Evolutionary conservation across 2,888 invertebrate species (phyloP).

Genomic region (Endotricha flammealis): DNA sequence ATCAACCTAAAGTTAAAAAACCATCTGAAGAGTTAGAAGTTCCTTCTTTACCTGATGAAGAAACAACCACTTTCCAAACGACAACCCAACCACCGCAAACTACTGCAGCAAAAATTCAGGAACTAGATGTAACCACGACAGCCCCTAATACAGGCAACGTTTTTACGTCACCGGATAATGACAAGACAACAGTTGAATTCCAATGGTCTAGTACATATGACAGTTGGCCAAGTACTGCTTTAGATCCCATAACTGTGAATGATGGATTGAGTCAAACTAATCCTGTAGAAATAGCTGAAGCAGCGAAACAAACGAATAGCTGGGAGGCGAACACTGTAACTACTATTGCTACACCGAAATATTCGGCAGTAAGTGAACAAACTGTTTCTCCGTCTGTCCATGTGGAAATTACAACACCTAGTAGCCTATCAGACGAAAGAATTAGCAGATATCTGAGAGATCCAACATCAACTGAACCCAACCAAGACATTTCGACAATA

Average conservation of each 20-base stretch:
- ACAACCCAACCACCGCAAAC: conserved; percentile 37
- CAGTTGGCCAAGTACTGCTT: conserved; percentile 83
- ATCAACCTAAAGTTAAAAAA: conserved; percentile 36
- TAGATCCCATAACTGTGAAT: conserved; percentile 86
- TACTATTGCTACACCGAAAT: conserved; percentile 45
- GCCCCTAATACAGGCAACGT: conserved; percentile 42
- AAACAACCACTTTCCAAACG: conserved; percentile 45
- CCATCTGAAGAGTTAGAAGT: conserved; percentile 67
- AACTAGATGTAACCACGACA: conserved; percentile 41
- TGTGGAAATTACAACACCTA: conserved; percentile 42
- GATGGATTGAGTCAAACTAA: conserved; percentile 77
- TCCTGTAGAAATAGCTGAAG: conserved; percentile 37
- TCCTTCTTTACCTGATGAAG: conserved; percentile 47
- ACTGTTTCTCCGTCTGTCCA: conserved; percentile 46
- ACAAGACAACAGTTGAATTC: conserved; percentile 69
- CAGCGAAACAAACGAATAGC: conserved; percentile 42
- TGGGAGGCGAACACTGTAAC: conserved; percentile 33
- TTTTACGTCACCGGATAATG: conserved; percentile 60
- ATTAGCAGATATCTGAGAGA: conserved; percentile 54
- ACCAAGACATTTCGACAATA: conserved; percentile 81
- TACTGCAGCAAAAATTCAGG: conserved; percentile 42
- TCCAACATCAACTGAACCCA: conserved; percentile 62
- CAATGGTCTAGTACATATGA: conserved; percentile 64
- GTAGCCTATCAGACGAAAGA: conserved; percentile 42
- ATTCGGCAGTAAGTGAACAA: conserved; percentile 48